phyloP scores from a whole-genome alignment of 2,113 vertebrate species.

The Mungos mungo region DNA sequence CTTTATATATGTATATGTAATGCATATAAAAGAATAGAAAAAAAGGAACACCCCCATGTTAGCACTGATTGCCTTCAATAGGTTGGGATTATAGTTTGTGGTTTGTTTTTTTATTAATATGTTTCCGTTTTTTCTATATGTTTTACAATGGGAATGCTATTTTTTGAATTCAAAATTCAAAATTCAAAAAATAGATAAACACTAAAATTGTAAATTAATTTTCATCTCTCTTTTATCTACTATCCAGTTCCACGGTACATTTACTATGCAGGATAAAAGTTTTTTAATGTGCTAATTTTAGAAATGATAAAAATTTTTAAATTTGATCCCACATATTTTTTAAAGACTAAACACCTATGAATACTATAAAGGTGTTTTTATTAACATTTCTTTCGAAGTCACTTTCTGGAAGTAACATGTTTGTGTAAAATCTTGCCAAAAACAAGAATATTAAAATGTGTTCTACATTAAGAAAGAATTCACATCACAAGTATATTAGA shows the following conservation, averaged over 20 bases:
- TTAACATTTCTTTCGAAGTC: conserved; percentile 44
- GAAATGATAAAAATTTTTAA: neutral
- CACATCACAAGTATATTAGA: conserved; percentile 55
- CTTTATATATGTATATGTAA: neutral
- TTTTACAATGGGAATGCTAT: neutral
- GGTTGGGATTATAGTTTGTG: neutral
- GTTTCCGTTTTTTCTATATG: conserved; percentile 23
- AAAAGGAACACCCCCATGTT: neutral
- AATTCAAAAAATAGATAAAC: neutral
- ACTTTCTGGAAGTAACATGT: conserved; percentile 59
- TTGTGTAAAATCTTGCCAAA: conserved; percentile 59
- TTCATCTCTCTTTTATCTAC: neutral
- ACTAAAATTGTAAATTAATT: neutral
- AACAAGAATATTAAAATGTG: conserved; percentile 58
- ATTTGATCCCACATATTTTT: neutral
- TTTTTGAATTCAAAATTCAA: neutral
- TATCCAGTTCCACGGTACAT: neutral
- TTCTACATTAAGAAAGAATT: conserved; percentile 61
- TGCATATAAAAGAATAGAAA: neutral
- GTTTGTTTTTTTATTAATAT: neutral
- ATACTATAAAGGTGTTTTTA: conserved; percentile 53
- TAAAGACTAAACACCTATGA: conserved; percentile 46
- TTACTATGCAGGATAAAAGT: conserved; percentile 9
- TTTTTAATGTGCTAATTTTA: conserved; percentile 26
- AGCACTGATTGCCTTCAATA: neutral